These are phyloP conservation scores for Coreius guichenoti DNA, from an alignment of 2,797 vertebrate species.

Conservation along the genomic window DNA sequence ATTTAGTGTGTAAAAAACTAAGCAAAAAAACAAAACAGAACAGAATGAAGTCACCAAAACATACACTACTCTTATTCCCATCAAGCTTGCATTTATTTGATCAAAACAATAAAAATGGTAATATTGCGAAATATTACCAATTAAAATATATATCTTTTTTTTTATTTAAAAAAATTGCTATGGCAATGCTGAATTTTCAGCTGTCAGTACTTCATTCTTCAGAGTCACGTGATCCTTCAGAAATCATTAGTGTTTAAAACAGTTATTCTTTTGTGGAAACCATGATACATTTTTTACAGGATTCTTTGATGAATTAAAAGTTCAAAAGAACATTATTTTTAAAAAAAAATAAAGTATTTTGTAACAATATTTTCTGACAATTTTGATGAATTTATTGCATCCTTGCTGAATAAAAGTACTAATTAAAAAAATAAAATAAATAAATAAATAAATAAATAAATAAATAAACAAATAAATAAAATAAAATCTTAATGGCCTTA, in stretches of 20 bases:
- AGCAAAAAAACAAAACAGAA: too few species aligned
- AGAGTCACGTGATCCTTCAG: neutral
- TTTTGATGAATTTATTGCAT: neutral
- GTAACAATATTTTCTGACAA: neutral
- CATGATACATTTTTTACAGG: neutral
- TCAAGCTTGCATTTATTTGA: neutral
- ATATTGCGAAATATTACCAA: neutral
- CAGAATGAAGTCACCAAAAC: neutral
- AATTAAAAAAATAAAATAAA: too few species aligned
- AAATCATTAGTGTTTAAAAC: neutral
- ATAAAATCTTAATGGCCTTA: neutral
- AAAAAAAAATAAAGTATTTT: too few species aligned
- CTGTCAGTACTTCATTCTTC: neutral
- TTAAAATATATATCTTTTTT: neutral
- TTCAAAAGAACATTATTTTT: too few species aligned
- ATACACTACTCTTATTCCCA: neutral
- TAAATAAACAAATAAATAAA: too few species aligned
- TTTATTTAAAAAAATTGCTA: too few species aligned
- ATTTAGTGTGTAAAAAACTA: neutral
- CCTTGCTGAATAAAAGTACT: neutral
- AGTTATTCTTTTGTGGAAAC: neutral
- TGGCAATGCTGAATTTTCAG: neutral
- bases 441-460: too few species aligned
- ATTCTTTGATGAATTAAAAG: too few species aligned
- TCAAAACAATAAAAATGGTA: neutral